Percentiles rank a stretch among this genome's conserved stretches.
These are phyloP conservation scores for Helostoma temminkii DNA, from an alignment of 2,797 vertebrate genomes.

Conservation along the genomic window DNA sequence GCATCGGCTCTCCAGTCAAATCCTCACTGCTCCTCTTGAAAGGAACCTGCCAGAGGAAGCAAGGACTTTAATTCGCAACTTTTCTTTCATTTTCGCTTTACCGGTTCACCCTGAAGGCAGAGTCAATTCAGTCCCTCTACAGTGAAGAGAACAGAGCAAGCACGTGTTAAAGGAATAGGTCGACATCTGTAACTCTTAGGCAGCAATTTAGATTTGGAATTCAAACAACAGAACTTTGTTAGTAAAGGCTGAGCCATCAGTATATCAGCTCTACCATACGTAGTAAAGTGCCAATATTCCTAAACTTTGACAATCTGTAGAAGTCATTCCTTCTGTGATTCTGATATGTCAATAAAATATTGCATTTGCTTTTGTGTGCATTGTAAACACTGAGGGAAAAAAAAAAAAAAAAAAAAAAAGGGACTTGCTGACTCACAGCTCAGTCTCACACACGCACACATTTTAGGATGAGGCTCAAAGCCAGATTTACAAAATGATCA, in stretches of 20 bases:
- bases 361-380: neutral
- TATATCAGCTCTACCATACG: too few species aligned
- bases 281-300: neutral
- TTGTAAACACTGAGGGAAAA: neutral
- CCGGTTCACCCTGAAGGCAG: constrained; percentile 63
- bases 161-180: constrained; percentile 49
- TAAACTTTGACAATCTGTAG: neutral
- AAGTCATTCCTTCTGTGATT: neutral
- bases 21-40: constrained; percentile 56
- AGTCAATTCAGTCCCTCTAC: constrained; percentile 55
- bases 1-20: constrained; percentile 52
- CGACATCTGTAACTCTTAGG: constrained; percentile 22
- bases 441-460: neutral
- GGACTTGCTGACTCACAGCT: neutral
- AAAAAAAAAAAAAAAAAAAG: neutral
- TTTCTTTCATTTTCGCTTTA: constrained; percentile 70
- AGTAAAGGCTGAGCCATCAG: too few species aligned
- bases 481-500: constrained; percentile 5
- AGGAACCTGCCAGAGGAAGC: constrained; percentile 65
- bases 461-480: neutral
- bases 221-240: neutral
- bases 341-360: neutral
- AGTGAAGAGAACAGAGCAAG: constrained; percentile 52
- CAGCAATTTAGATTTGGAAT: constrained; percentile 41
- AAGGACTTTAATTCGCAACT: constrained; percentile 72